phyloP scores from a whole-genome alignment of 2,113 vertebrate species.

The Chamaea fasciata region DNA sequence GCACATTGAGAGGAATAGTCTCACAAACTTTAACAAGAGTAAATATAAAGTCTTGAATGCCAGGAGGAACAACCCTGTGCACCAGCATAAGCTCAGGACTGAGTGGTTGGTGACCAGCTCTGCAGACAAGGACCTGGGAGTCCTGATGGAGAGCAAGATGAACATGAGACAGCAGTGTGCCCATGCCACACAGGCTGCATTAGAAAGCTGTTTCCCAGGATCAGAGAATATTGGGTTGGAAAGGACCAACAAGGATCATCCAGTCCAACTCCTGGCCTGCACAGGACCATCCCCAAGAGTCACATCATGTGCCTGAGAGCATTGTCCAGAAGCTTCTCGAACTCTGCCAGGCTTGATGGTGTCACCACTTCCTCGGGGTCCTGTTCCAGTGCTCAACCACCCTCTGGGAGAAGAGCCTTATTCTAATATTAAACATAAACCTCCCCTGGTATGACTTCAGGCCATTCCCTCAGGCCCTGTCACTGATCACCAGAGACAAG shows the following conservation, averaged over 20 bases:
- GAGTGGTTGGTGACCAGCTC: background rate
- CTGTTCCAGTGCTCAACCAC: background rate
- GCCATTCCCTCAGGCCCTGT: fast-evolving
- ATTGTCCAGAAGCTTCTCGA: background rate
- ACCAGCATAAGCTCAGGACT: background rate
- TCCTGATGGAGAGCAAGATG: background rate
- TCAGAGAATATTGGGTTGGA: background rate
- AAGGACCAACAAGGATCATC: background rate
- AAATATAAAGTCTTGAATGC: background rate
- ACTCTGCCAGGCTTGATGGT: background rate
- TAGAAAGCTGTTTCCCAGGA: background rate
- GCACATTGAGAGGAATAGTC: background rate
- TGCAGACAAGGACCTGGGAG: background rate
- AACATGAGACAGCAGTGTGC: background rate
- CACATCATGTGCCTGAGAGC: background rate
- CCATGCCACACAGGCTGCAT: fast-evolving
- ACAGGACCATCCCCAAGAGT: background rate
- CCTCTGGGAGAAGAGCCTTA: background rate
- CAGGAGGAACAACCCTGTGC: background rate
- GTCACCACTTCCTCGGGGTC: background rate
- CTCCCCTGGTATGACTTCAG: background rate
- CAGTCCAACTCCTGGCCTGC: background rate
- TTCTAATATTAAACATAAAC: background rate
- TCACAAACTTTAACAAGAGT: background rate
- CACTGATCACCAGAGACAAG: background rate